Evolutionary conservation across 2,797 vertebrate genomes (phyloP), one percentile per base, ranked within the genome.

Genomic region (Cryptoprocta ferox): DNA sequence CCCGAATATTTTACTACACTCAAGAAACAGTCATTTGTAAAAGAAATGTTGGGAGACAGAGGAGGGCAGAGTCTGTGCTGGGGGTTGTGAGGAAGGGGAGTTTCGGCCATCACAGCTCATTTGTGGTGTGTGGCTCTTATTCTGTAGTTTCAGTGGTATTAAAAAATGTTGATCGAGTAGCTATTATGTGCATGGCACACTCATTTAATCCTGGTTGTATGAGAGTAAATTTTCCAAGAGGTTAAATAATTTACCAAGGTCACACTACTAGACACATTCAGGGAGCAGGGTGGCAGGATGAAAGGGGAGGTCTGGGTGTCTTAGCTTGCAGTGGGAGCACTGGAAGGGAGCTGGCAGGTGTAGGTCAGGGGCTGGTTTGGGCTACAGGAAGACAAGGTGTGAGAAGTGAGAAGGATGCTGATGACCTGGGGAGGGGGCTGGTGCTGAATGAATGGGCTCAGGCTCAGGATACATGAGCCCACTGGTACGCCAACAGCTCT

Each of bases 11-110:
- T 37, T n/a, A 39, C 26, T 61, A n/a, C 19, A n/a, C 4, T 16
- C 0, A 0, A 42, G 71, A 61, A 82, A 18, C 2, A 14, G 19
- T n/a, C 3, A 0, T 24, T 42, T 5, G 12, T 19, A n/a, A 48
- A 50, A 24, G 5, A 1, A n/a, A 14, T 2, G 13, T 0, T n/a
- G 42, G 42, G 39, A 37, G 66, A 70, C 39, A 63, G 63, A 6
- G 73, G 66, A 50, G 30, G 28, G 42, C 37, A 19, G 48, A 28
- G 45, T 9, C 13, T 8, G 28, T 56, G 42, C 13, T 11, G n/a
- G 39, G 32, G 39, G 6, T 8, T 39, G 48, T 59, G 24, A 45
- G 26, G 21, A 66, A 59, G 70, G 68, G 26, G 35, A 30, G 35
- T 21, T 1, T 26, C 15, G 30, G 53, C 30, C 37, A 5, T 61